phyloP scores from a whole-genome alignment of 2,113 vertebrate species.

The Pygoscelis antarcticus region DNA sequence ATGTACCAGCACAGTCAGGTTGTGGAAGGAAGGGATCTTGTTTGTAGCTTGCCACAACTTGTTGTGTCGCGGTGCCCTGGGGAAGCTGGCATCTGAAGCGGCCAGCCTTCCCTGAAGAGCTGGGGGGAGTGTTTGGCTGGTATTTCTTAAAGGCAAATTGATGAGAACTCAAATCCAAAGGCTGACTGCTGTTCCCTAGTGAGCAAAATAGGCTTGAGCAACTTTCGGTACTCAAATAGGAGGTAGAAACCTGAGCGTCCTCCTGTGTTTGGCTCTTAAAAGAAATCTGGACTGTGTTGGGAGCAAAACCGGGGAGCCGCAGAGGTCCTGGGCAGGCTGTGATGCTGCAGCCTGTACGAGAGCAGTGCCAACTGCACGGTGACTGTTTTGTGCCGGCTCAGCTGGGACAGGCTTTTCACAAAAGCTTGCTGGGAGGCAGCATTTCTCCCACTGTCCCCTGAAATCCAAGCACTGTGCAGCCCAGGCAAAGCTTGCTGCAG shows the following conservation, averaged over 20 bases:
- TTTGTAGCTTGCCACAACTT: not conserved
- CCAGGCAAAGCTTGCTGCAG: not conserved
- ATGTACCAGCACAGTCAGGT: not conserved
- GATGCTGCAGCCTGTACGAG: not conserved
- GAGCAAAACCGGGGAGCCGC: not conserved
- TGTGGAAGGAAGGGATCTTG: not conserved
- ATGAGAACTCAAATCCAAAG: not conserved
- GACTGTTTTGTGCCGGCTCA: not conserved
- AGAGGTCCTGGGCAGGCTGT: not conserved
- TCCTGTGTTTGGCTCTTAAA: not conserved
- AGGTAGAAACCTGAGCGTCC: not conserved
- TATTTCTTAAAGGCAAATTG: not conserved
- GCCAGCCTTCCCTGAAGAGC: not conserved
- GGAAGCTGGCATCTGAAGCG: not conserved
- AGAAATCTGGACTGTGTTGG: not conserved
- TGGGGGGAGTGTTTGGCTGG: not conserved
- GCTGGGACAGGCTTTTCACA: not conserved
- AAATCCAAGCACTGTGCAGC: not conserved
- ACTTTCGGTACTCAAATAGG: not conserved
- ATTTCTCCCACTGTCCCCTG: not conserved
- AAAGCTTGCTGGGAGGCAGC: not conserved
- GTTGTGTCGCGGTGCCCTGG: not conserved
- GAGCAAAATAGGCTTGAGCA: not conserved
- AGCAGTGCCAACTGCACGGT: not conserved
- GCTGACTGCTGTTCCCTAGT: not conserved